phyloP scores from a whole-genome alignment of 2,113 vertebrate genomes.

The Scartelaos histophorus region DNA sequence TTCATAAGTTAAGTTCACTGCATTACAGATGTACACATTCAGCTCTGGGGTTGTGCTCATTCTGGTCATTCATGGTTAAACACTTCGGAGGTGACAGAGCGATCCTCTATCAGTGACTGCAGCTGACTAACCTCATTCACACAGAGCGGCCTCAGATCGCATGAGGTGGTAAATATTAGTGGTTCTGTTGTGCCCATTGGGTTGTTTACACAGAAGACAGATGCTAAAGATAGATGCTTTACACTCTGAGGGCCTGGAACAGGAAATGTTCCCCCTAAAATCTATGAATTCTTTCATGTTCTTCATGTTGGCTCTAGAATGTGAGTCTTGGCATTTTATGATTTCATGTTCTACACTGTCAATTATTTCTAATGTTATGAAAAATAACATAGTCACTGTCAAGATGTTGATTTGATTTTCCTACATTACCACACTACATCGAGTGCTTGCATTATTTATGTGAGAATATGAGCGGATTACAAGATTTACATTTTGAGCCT shows the following conservation, averaged over 20 bases:
- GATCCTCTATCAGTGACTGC: constrained; percentile 48
- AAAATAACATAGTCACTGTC: constrained; percentile 31
- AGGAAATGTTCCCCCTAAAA: constrained; percentile 46
- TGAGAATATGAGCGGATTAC: constrained; percentile 50
- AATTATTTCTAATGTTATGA: constrained; percentile 20
- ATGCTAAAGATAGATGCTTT: constrained; percentile 58
- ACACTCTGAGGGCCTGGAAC: constrained; percentile 46
- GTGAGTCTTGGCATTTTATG: not conserved
- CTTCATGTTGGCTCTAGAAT: constrained; percentile 36
- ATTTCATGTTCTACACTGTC: not conserved
- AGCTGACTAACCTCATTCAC: constrained; percentile 69
- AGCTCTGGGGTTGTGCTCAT: constrained; percentile 16
- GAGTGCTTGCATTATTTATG: constrained; percentile 61
- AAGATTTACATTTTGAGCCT: constrained; percentile 45
- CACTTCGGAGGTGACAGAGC: constrained; percentile 39
- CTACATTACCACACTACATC: constrained; percentile 42
- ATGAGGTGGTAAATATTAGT: constrained; percentile 60
- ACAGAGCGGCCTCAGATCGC: constrained; percentile 44
- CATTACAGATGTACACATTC: not conserved
- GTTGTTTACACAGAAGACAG: constrained; percentile 59
- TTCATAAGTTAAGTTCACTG: not conserved
- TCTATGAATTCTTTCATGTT: constrained; percentile 52
- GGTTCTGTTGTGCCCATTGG: constrained; percentile 53
- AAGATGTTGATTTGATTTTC: constrained; percentile 10
- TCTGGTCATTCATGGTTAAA: constrained; percentile 41